These are phyloP conservation scores for Puntigrus tetrazona DNA, from an alignment of 2,113 vertebrate species.

Conservation along the genomic window DNA sequence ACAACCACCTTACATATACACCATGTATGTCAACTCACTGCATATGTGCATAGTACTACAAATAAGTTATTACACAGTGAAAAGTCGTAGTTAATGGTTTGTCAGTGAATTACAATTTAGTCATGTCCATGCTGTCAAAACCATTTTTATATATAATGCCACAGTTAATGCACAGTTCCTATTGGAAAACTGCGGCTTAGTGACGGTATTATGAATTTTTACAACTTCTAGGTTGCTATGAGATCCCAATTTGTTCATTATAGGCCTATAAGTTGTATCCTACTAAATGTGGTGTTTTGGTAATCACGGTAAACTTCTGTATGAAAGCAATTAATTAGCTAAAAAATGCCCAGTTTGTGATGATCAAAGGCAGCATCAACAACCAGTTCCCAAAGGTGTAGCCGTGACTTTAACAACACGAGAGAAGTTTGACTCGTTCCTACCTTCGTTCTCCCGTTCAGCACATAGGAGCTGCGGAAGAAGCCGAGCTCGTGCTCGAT, in stretches of 20 bases:
- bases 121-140: neutral
- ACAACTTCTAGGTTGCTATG: neutral
- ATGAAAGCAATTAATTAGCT: neutral
- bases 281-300: neutral
- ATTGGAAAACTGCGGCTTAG: neutral
- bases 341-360: neutral
- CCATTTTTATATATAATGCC: too few relatives aligned
- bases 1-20: too few relatives aligned
- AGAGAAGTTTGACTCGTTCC: neutral
- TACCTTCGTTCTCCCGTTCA: conserved; percentile 90
- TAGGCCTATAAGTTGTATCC: neutral
- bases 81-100: too few relatives aligned
- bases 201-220: neutral
- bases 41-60: too few relatives aligned
- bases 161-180: neutral
- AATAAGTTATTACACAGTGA: too few relatives aligned
- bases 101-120: neutral
- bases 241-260: neutral
- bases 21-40: too few relatives aligned
- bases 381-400: neutral
- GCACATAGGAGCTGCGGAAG: conserved; percentile 91
- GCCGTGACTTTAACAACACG: neutral
- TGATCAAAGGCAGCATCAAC: neutral
- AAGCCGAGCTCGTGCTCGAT: conserved; percentile 96
- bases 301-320: neutral